These are phyloP conservation scores for Cebus imitator DNA, from an alignment of 2,113 vertebrate genomes.

Conservation along the genomic window DNA sequence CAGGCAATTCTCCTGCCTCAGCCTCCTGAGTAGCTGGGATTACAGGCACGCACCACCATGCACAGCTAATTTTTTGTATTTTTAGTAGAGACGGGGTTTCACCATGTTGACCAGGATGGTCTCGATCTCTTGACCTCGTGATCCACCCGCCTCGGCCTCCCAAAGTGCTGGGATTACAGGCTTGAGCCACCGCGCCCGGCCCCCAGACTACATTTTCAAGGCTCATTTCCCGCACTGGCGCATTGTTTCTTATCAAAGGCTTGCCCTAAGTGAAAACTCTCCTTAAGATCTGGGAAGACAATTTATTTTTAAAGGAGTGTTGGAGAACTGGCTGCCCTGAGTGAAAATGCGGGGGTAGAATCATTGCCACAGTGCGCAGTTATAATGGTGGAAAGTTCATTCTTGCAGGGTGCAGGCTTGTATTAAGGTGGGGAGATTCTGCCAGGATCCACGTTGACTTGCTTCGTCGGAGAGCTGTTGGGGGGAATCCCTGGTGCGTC, in stretches of 20 bases:
- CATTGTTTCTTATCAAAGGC: neutral
- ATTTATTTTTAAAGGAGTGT: neutral
- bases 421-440: neutral
- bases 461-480: neutral
- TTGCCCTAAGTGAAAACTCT: neutral
- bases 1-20: too few species aligned
- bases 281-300: neutral
- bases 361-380: neutral
- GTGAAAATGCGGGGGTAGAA: neutral
- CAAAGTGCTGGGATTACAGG: too few species aligned
- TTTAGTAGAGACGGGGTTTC: too few species aligned
- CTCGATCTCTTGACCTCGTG: too few species aligned
- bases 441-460: neutral
- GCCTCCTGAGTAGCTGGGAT: too few species aligned
- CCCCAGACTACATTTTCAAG: neutral
- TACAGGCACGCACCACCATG: too few species aligned
- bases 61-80: too few species aligned
- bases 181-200: too few species aligned
- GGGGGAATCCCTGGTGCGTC: slow-evolving; percentile 70
- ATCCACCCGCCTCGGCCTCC: too few species aligned
- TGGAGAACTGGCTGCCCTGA: neutral
- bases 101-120: too few species aligned
- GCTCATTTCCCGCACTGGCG: neutral
- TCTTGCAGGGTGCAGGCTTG: neutral
- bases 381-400: slow-evolving; percentile 1